Evolutionary conservation across 2,113 vertebrate genomes (phyloP), one percentile per base, ranked within the genome.

Genomic region (Antechinus stuartii): DNA sequence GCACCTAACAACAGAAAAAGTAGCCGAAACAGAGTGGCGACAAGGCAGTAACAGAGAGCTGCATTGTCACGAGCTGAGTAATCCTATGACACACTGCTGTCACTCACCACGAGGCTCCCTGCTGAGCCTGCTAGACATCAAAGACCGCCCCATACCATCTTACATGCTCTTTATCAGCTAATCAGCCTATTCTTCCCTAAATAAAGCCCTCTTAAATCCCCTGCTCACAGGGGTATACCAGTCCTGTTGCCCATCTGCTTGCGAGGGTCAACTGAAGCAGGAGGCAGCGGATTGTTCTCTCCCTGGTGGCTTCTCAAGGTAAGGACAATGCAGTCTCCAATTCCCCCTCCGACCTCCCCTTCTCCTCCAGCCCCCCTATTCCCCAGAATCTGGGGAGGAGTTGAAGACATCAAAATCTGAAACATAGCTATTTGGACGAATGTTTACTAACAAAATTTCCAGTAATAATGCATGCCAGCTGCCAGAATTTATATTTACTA

Each of bases 151-250:
- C 98, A 98, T 97, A 97, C 99, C 98, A 98, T 98, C 98, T 98
- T 98, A 99, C 98, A 98, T 98, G 98, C 98, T 98, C 98, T 98
- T 98, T 98, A 98, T 96, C 97, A 26, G 97, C 98, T 99, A 98
- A 99, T 99, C 99, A 99, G 98, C 96, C 99, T 98, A 99, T 99
- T 99, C 98, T 99, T 98, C 97, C 98, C 90, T 91, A 97, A 97
- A 99, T 98, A 99, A 99, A 98, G 98, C 98, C 97, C 98, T 92
- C 89, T 94, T 98, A 99, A 99, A 98, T 99, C 99, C 98, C 97
- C 97, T 68, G 97, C 98, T 98, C 98, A 97, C 98, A 98, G 98
- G 98, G 98, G 98, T 96, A 98, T 97, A 96, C 97, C 94, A 95
- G 97, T 96, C 98, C 98, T 98, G 98, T 98, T 98, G 97, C 98